These are phyloP conservation scores for Pangasius mekongensis DNA, from an alignment of 2,797 vertebrate species.

Conservation along the genomic window DNA sequence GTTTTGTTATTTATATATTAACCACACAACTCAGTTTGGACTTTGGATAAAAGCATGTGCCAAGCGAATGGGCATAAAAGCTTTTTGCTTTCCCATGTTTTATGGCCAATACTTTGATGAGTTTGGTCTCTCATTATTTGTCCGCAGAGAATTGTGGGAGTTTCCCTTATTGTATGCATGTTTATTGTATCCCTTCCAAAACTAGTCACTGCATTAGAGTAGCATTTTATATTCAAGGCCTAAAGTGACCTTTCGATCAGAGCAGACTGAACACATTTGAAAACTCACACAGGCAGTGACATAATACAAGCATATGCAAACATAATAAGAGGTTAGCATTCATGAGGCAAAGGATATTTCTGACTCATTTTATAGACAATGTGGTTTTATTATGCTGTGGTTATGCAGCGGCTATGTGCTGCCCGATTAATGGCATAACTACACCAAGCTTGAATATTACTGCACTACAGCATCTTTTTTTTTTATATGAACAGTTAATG, in stretches of 20 bases:
- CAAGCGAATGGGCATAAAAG: neutral
- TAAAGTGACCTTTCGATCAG: neutral
- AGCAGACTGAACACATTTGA: neutral
- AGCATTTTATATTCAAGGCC: neutral
- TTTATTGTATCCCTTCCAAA: neutral
- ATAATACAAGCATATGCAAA: neutral
- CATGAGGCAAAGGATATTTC: neutral
- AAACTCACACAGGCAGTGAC: neutral
- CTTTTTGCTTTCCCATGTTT: neutral
- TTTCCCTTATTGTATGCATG: neutral
- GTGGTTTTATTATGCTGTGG: neutral
- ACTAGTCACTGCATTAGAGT: neutral
- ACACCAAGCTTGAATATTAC: neutral
- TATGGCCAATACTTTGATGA: neutral
- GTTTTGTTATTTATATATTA: slow-evolving; percentile 20
- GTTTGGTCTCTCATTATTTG: neutral
- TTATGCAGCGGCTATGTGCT: neutral
- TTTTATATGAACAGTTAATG: neutral
- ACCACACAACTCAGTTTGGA: neutral
- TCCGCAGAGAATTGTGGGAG: neutral
- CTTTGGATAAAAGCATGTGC: neutral
- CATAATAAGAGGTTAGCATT: neutral
- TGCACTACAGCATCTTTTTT: neutral
- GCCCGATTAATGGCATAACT: neutral
- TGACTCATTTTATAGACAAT: neutral